Conservation (phyloP, 92 coral and sea anemone species). For the Phenganax marumi region DNA sequence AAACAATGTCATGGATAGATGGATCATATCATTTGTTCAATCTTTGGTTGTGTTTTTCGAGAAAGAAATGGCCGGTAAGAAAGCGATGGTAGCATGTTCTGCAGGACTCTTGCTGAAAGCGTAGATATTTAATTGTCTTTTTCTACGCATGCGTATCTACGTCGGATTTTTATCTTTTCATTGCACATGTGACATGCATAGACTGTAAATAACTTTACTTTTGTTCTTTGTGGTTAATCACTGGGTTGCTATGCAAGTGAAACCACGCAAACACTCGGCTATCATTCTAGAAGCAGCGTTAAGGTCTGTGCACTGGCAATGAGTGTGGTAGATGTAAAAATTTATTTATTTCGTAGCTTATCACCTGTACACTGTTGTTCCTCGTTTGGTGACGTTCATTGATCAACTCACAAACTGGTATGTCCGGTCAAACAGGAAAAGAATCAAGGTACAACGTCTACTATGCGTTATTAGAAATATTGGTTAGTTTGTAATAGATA, state of each 20-base stretch:
- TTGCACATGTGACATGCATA: too few species aligned
- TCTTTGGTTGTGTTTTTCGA: conserved; percentile 86
- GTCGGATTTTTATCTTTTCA: not conserved
- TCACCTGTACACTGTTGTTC: conserved; percentile 93
- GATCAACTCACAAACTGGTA: conserved; percentile 96
- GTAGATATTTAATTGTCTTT: not conserved
- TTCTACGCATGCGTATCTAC: not conserved
- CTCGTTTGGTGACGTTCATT: conserved; percentile 90
- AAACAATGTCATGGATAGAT: conserved; percentile 81
- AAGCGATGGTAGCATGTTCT: not conserved
- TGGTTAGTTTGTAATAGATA: not conserved
- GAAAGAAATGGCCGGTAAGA: conserved; percentile 87
- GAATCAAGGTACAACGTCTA: conserved; percentile 74
- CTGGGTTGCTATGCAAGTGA: too few species aligned
- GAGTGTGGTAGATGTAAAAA: not conserved
- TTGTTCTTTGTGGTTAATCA: too few species aligned
- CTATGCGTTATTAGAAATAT: not conserved
- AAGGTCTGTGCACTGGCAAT: not conserved
- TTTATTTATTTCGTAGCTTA: conserved; percentile 58
- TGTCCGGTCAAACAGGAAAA: conserved; percentile 88
- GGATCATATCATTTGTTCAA: conserved; percentile 92
- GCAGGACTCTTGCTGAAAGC: not conserved
- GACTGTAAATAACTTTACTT: too few species aligned
- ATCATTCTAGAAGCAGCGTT: too few species aligned
- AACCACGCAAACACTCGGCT: too few species aligned